Base-by-base conservation (phyloP, 2,113 vertebrate species). In the Potamarius usumacintae region DNA sequence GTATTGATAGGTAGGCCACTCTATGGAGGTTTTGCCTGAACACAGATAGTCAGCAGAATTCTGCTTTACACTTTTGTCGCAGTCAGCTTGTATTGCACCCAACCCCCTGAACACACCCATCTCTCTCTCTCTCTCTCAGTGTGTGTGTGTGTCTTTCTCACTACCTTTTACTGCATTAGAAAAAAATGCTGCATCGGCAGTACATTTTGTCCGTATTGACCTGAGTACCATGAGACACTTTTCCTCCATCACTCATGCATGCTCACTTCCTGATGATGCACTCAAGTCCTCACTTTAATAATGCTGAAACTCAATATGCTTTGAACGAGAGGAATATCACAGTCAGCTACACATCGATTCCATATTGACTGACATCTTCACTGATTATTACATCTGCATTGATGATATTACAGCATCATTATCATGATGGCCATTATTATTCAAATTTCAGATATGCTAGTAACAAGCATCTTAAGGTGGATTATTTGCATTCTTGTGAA, bases 111-210 rank as follows among this genome's bases (percentile, higher is more conserved):
- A 69, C 83, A 57, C 52, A 27, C 87, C 15, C 74, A 22, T 52
- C 84, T 85, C 42, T 52, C 27, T 18, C 53, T 90, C 85, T 89
- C 87, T 91, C 86, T 34, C 88, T 86, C 48, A 88, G 67, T 89
- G 81, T 81, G 57, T 30, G 60, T 11, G 9, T 80, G 30, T 79
- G 3, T 85, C 48, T 50, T 30, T 15, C 57, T 90, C 85, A 88
- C 87, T 92, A 84, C 84, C 89, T 93, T 91, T 91, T 89, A 91
- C 15, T 85, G 12, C 30, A 78, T 22, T 34, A 25, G 22, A 69
- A 71, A 79, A 87, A 87, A 85, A 3, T 34, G 42, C 78, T 83
- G 78, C 80, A 58, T 78, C 9, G 3, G 79, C 53, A 20, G 60
- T 52, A 87, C n/a, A 55, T 60, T 78, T 50, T 74, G 74, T 90